These are phyloP conservation scores for Alces alces DNA, from an alignment of 2,113 vertebrate species.

Conservation along the genomic window DNA sequence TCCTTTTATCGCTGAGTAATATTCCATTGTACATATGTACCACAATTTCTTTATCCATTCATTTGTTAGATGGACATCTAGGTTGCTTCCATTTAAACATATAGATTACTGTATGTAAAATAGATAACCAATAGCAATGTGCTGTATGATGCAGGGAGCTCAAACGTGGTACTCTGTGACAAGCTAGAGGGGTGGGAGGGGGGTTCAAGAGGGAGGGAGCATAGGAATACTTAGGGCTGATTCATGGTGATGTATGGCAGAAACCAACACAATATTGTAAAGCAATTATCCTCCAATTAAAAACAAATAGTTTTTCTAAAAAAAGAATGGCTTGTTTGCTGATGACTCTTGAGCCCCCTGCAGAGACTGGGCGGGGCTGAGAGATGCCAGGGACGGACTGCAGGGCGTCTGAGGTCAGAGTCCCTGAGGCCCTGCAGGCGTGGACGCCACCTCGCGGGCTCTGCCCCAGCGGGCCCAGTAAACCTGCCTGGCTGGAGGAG, in stretches of 20 bases:
- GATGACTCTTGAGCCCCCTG: background rate
- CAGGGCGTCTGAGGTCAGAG: no score
- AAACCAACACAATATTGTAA: background rate
- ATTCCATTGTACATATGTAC: background rate
- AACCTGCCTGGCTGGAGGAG: no score
- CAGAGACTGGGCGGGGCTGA: background rate
- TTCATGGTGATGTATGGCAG: background rate
- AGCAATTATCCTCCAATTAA: background rate
- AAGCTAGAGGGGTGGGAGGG: background rate
- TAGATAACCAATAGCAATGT: background rate
- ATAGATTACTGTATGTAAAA: background rate
- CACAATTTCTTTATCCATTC: background rate
- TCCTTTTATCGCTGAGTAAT: background rate
- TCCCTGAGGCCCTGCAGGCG: background rate
- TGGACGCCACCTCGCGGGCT: background rate
- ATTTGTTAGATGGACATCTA: background rate
- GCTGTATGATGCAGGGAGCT: background rate
- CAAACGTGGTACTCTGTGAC: background rate
- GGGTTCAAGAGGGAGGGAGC: background rate
- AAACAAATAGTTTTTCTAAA: background rate
- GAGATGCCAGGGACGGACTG: background rate
- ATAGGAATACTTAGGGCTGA: background rate
- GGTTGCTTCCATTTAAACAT: background rate
- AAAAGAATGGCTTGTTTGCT: background rate
- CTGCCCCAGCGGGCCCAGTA: background rate